These are phyloP conservation scores for Siderastrea radians DNA, from an alignment of 92 coral and sea anemone genomes.

Conservation along the genomic window DNA sequence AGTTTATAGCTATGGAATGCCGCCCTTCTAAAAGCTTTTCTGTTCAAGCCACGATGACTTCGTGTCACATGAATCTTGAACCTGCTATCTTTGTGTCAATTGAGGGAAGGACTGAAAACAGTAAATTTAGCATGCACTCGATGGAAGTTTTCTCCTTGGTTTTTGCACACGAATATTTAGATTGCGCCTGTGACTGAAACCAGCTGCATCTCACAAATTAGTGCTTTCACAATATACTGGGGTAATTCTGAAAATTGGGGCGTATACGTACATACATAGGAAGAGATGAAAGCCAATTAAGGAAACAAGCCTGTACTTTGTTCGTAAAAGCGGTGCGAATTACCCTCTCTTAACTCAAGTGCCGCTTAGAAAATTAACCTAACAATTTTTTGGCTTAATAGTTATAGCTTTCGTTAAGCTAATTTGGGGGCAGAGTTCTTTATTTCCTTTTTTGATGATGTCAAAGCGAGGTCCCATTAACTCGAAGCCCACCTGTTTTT, in stretches of 20 bases:
- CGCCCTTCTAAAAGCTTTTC: neutral
- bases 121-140: neutral
- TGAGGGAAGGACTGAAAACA: neutral
- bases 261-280: neutral
- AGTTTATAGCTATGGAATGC: conserved; percentile 29
- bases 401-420: conserved; percentile 43
- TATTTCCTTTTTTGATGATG: conserved; percentile 9
- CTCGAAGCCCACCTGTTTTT: conserved; percentile 17
- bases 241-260: conserved; percentile 4
- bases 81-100: conserved; percentile 9
- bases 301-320: conserved; percentile 20
- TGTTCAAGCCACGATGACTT: neutral
- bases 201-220: conserved; percentile 27
- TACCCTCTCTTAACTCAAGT: conserved; percentile 22
- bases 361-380: conserved; percentile 33
- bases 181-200: neutral
- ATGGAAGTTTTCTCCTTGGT: neutral
- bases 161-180: neutral
- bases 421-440: conserved; percentile 34
- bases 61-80: neutral
- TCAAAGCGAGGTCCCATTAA: conserved; percentile 4
- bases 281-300: conserved; percentile 36
- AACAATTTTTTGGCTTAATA: conserved; percentile 8
- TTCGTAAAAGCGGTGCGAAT: conserved; percentile 31
- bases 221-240: conserved; percentile 2